These are phyloP conservation scores for Pachydiplax longipennis DNA, from an alignment of 2,888 invertebrate genomes.

Conservation along the genomic window DNA sequence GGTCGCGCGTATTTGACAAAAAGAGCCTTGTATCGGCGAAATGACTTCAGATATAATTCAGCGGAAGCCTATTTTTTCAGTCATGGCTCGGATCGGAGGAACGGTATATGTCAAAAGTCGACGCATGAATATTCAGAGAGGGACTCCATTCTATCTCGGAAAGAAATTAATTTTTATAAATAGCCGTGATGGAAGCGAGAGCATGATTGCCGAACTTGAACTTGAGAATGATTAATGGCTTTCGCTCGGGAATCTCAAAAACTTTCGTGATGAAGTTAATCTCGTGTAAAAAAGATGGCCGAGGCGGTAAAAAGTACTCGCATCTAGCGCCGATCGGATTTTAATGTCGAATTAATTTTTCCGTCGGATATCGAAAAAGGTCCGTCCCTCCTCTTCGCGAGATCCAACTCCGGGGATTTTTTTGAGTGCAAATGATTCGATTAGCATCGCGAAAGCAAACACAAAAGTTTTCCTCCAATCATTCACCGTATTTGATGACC, in stretches of 20 bases:
- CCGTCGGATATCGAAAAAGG: background rate
- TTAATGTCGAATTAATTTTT: slow-evolving; percentile 7
- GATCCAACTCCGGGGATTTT: background rate
- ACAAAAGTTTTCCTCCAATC: background rate
- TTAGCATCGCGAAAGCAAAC: background rate
- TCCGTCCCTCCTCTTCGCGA: background rate
- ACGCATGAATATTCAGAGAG: background rate
- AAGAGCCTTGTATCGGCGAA: too few relatives aligned
- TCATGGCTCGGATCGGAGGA: background rate
- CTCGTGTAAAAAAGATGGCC: background rate
- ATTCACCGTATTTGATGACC: background rate
- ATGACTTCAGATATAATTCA: too few relatives aligned
- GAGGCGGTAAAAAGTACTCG: background rate
- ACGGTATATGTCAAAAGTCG: background rate
- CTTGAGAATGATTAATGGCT: background rate
- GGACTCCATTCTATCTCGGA: background rate
- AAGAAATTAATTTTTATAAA: background rate
- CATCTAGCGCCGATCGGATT: background rate
- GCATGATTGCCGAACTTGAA: background rate
- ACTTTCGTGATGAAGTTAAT: background rate
- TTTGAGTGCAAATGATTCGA: background rate
- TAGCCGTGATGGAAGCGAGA: background rate
- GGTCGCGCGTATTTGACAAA: too few relatives aligned
- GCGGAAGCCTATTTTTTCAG: too few relatives aligned
- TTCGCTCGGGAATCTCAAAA: background rate